phyloP scores from a whole-genome alignment of 2,113 vertebrate genomes.

The Sinocyclocheilus rhinocerous region DNA sequence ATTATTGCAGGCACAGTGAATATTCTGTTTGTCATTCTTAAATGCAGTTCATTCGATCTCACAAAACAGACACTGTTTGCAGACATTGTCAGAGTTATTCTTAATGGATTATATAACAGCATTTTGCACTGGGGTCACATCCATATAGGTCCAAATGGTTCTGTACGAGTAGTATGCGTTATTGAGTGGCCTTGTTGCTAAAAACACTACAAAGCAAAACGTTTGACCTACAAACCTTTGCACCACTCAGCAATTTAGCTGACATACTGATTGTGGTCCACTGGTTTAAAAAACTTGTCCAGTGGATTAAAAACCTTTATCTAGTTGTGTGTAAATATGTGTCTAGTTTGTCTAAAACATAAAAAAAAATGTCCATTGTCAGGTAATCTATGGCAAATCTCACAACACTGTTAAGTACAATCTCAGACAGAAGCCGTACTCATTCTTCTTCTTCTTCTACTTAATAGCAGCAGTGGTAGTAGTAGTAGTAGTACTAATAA shows the following conservation, averaged over 20 bases:
- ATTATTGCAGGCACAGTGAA: not conserved
- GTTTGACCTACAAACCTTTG: conserved; percentile 67
- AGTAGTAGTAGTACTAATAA: too few relatives aligned
- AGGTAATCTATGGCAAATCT: too few relatives aligned
- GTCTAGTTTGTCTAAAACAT: too few relatives aligned
- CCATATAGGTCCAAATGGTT: conserved; percentile 52
- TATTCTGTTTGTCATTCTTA: not conserved
- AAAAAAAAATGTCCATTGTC: too few relatives aligned
- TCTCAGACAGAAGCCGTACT: too few relatives aligned
- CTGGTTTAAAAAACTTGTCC: too few relatives aligned
- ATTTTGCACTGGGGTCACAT: conserved; percentile 40
- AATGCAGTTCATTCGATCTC: not conserved
- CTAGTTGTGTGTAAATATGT: too few relatives aligned
- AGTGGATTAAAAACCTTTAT: too few relatives aligned
- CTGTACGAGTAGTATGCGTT: conserved; percentile 53
- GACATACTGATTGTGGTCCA: not conserved
- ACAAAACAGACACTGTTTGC: not conserved
- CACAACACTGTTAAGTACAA: too few relatives aligned
- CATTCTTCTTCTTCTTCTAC: too few relatives aligned
- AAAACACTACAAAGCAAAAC: conserved; percentile 43
- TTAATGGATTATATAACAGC: conserved; percentile 53
- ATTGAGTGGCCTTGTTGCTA: conserved; percentile 69
- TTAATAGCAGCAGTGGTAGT: not conserved
- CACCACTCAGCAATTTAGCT: not conserved
- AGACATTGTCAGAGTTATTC: not conserved